Evolutionary conservation across 1,140 invertebrate species (phyloP).

Genomic region (Apis dorsata): DNA sequence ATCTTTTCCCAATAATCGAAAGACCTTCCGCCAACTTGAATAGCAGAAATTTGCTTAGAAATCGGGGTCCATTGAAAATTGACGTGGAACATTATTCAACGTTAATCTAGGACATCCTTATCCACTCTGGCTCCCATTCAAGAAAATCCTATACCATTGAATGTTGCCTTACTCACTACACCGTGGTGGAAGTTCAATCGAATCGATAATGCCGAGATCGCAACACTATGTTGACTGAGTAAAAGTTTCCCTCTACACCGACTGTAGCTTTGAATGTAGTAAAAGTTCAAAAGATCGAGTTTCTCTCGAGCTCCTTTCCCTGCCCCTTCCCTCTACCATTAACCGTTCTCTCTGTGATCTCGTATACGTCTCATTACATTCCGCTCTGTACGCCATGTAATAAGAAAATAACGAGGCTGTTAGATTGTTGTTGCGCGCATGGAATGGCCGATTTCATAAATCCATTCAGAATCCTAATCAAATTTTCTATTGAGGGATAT

Average conservation of each 20-base stretch:
- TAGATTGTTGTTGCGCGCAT: too few species aligned
- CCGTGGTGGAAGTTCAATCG: background rate
- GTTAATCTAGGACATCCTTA: background rate
- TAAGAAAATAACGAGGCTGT: too few species aligned
- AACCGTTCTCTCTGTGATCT: background rate
- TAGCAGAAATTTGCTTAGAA: background rate
- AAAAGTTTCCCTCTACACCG: background rate
- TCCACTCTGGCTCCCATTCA: background rate
- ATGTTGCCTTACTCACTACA: background rate
- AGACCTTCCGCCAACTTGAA: background rate
- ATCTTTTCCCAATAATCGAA: background rate
- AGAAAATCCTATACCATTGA: too few species aligned
- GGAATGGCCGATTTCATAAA: too few species aligned
- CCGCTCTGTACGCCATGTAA: too few species aligned
- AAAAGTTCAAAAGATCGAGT: background rate
- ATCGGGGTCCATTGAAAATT: background rate
- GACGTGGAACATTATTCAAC: background rate
- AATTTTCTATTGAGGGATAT: too few species aligned
- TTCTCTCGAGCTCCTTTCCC: background rate
- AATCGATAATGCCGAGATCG: background rate
- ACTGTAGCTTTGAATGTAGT: background rate
- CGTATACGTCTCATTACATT: background rate
- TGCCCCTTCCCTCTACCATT: background rate
- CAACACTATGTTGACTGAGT: background rate
- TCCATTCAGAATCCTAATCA: too few species aligned